phyloP scores from a whole-genome alignment of 2,797 vertebrate species.

The Schizothorax lantsangensis region DNA sequence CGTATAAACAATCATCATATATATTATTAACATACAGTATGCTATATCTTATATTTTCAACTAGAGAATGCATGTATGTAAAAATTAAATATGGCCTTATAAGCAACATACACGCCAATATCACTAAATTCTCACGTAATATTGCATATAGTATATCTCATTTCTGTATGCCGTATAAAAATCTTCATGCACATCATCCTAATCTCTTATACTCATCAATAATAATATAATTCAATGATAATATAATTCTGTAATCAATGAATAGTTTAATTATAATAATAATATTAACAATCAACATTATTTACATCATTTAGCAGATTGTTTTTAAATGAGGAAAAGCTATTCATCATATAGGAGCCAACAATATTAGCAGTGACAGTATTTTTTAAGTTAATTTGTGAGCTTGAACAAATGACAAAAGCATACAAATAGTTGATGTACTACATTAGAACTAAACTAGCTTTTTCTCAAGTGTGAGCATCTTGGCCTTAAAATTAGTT shows the following conservation, averaged over 20 bases:
- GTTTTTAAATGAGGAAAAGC: neutral
- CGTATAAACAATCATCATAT: neutral
- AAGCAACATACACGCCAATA: too few relatives aligned
- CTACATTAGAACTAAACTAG: neutral
- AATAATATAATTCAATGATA: too few relatives aligned
- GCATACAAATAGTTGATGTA: neutral
- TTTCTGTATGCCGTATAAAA: too few relatives aligned
- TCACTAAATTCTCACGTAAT: too few relatives aligned
- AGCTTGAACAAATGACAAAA: neutral
- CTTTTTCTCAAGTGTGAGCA: slow-evolving; percentile 5
- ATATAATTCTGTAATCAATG: neutral
- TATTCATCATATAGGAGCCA: neutral
- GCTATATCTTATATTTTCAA: neutral
- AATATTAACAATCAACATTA: too few relatives aligned
- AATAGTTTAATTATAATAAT: neutral
- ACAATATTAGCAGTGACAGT: neutral
- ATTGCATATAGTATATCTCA: too few relatives aligned
- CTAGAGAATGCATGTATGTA: neutral
- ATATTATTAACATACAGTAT: too few relatives aligned
- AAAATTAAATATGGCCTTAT: too few relatives aligned
- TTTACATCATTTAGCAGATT: neutral
- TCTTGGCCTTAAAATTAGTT: slow-evolving; percentile 1
- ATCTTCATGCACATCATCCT: too few relatives aligned
- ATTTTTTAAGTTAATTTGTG: neutral
- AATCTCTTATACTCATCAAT: neutral